Conservation (phyloP, 1,140 invertebrate genomes). For the Zaprionus camerounensis region DNA sequence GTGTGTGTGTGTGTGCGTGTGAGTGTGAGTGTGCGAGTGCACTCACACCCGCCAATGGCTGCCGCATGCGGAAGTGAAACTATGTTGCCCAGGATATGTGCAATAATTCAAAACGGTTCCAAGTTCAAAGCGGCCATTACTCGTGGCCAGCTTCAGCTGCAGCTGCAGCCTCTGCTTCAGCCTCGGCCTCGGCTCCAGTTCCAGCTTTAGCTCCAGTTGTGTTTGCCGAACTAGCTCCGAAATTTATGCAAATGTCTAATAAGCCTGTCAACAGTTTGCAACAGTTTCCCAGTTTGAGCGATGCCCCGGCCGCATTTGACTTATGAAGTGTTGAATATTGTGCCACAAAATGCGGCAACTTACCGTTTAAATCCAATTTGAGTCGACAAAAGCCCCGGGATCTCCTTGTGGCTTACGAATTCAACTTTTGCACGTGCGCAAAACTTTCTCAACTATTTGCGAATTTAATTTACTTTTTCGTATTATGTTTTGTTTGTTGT, state of each 20-base stretch:
- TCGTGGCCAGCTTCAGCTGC: slow-evolving; percentile 50
- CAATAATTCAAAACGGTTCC: slow-evolving; percentile 84
- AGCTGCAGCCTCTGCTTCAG: slow-evolving; percentile 12
- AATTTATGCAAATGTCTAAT: slow-evolving; percentile 83
- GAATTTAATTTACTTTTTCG: slow-evolving; percentile 30
- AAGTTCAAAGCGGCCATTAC: slow-evolving; percentile 84
- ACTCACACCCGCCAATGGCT: slow-evolving; percentile 48
- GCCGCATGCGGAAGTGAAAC: slow-evolving; percentile 81
- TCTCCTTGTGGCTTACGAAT: slow-evolving; percentile 54
- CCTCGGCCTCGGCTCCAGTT: background rate
- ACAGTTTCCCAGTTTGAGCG: slow-evolving; percentile 48
- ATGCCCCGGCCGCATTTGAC: slow-evolving; percentile 61
- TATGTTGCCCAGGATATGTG: slow-evolving; percentile 80
- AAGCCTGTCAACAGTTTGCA: slow-evolving; percentile 83
- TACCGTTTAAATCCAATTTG: slow-evolving; percentile 72
- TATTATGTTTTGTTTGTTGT: slow-evolving; percentile 10
- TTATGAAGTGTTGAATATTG: slow-evolving; percentile 74
- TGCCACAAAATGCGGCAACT: slow-evolving; percentile 59
- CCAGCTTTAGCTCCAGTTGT: background rate
- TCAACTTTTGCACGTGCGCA: slow-evolving; percentile 69
- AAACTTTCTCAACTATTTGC: slow-evolving; percentile 56
- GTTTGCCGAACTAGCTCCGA: slow-evolving; percentile 14
- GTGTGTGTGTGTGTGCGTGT: slow-evolving; percentile 18
- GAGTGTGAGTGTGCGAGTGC: slow-evolving; percentile 23
- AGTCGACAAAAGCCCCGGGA: slow-evolving; percentile 49